Evolutionary conservation across 2,797 vertebrate genomes (phyloP), one percentile per base, ranked within the genome.

Genomic region (Stomatorhinus walkeri): DNA sequence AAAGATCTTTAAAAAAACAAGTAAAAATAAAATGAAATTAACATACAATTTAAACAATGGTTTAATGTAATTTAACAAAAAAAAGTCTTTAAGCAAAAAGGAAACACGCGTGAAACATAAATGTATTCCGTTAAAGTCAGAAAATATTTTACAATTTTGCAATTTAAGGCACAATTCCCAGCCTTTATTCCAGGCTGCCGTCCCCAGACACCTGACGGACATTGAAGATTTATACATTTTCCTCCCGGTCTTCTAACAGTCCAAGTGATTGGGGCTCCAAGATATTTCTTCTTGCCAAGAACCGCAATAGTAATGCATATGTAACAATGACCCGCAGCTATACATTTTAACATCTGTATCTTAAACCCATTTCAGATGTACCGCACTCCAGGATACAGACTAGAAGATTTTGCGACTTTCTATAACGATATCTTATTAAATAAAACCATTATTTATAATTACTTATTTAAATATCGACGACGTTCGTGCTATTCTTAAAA

Each of bases 221-320:
- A 89, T 90, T 68, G 89, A 90, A 91, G 91, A 93, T 93, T 90
- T 91, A 91, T 91, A 90, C 93, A 87, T 93, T 89, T 81, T 91
- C 92, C 93, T 93, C 79, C 85, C 91, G 92, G 91, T 91, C 92
- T 88, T 92, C 92, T 92, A 93, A 90, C 89, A 95, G 96, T 95
- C 93, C 95, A 94, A 95, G 93, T 94, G 94, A 95, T 95, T 93
- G 95, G 95, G 91, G 94, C 91, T 94, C 94, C 88, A 95, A 96
- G 96, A 93, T 95, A 94, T 91, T 90, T 92, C 91, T 90, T 90
- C 88, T 89, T 93, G 91, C 90, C 92, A 89, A 91, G 88, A 90
- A 96, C 95, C 96, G 92, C 95, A 94, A 94, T 94, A 94, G 95
- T 97, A 97, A 98, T 98, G 97, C 97, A 97, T 97, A 97, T 98